Base-by-base conservation (phyloP, 2,888 invertebrate species). In the Papilio protenor region DNA sequence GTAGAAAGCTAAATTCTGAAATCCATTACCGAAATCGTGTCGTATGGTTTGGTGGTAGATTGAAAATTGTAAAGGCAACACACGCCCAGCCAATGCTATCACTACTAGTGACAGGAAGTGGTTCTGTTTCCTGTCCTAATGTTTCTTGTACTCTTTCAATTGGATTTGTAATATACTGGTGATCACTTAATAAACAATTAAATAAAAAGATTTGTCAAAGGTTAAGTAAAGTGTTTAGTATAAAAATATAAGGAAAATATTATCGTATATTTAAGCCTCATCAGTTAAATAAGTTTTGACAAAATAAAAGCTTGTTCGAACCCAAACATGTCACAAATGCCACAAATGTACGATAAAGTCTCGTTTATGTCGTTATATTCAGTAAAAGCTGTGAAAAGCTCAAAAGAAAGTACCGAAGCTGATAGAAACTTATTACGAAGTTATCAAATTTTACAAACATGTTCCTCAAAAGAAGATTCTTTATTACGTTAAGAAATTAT, bases 21-120 rank as follows among this genome's bases (percentile, higher is more conserved):
- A 75, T 40, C 75, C 66, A 55, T 66, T 69, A 69, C 55, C 23
- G 10, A 45, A 57, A 69, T 52, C 69, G 40, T 52, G 69, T 55
- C 55, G 66, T 55, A 55, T 33, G 55, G 40, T 33, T 66, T 40
- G 52, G n/a, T 75, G 52, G 40, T 27, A 55, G 21, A 75, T 75
- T 75, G 66, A 69, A 69, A 75, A 69, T 75, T 75, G 64, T 66
- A 33, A 52, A 75, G 33, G n/a, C 74, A 64, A 74, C 74, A 74
- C n/a, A 47, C 47, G 61, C 14, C 5, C 18, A n/a, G 52, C 18
- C 52, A 55, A 55, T 18, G 52, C 52, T n/a, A 55, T 18, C 52
- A 8, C 18, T 16, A 18, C n/a, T n/a, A 55, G n/a, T 18, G 5
- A 55, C 8, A 55, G 8, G 8, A 18, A 55, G 6, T 18, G 16